Percentiles rank a stretch among this genome's conserved stretches.
These are phyloP conservation scores for Takifugu rubripes DNA, from an alignment of 2,797 vertebrate genomes.

Conservation along the genomic window DNA sequence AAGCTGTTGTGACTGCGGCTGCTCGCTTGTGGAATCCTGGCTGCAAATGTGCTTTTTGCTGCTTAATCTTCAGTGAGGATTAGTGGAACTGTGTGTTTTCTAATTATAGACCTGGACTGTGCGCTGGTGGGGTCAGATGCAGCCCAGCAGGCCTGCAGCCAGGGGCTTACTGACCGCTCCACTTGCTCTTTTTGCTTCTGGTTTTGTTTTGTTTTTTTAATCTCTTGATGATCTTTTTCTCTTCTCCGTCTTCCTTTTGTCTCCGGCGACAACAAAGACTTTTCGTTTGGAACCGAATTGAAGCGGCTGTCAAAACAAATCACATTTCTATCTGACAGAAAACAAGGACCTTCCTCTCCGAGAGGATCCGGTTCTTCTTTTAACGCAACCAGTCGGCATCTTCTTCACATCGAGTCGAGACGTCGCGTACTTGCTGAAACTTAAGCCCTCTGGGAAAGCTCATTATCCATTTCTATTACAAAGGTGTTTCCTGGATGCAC, in stretches of 20 bases:
- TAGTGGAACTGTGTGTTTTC: conserved; percentile 69
- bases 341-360: conserved; percentile 41
- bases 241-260: not conserved
- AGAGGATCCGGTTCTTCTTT: conserved; percentile 21
- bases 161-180: conserved; percentile 28
- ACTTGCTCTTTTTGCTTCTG: conserved; percentile 7
- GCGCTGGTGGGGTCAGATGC: conserved; percentile 48
- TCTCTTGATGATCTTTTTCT: conserved; percentile 25
- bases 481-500: conserved; percentile 47
- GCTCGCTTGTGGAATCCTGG: conserved; percentile 41
- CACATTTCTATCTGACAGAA: conserved; percentile 53
- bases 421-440: conserved; percentile 53
- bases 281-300: conserved; percentile 56
- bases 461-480: conserved; percentile 70
- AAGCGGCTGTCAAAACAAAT: conserved; percentile 74
- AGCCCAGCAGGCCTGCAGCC: conserved; percentile 49
- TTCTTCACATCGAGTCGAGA: conserved; percentile 51
- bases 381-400: conserved; percentile 55
- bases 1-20: conserved; percentile 29
- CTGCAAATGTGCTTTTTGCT: conserved; percentile 61
- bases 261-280: conserved; percentile 42
- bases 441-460: conserved; percentile 62
- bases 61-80: conserved; percentile 70
- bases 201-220: conserved; percentile 9
- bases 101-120: conserved; percentile 71